Evolutionary conservation across 2,888 invertebrate genomes (phyloP), one percentile per base, ranked within the genome.

Genomic region (Hydrotaea diabolus): DNA sequence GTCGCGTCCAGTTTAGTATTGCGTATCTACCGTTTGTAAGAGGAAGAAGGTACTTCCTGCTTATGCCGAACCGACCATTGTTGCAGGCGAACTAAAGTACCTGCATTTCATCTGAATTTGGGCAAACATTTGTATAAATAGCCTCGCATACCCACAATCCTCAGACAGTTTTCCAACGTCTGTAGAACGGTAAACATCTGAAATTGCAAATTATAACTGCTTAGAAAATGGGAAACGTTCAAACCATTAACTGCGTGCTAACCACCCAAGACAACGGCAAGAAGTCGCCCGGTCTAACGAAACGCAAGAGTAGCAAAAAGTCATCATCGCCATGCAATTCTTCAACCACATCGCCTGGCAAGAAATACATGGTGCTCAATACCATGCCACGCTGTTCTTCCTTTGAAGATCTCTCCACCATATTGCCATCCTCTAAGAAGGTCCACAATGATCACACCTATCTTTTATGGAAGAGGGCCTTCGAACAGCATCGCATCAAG

Each of bases 301-400:
- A 71, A 71, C 57, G 77, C 2, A 71, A 46, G 31, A 55, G 66
- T 43, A 59, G 59, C 39, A 73, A 62, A n/a, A 46, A 64, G 39
- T 64, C 64, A 21, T 62, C 62, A 15, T 62, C 62, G 36, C 9
- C 64, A 5, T 21, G 15, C 15, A 23, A 2, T 0, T 49, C 49
- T 2, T n/a, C 49, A n/a, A 7, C 21, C 15, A 7, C 21, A 4
- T 46, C 23, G n/a, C n/a, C 11, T 4, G 23, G 26, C 23, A 23
- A 26, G 26, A 59, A 59, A 26, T 19, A 19, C 19, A 1, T 23
- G 13, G 59, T 59, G 13, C 59, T 59, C 0, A 43, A 69, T 8
- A 46, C 69, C 7, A 78, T 78, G 77, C 72, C 77, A 1, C 69
- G 77, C 17, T 77, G 77, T n/a, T 77, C 77, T 0, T 72, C 77